Evolutionary conservation across 2,113 vertebrate species (phyloP).

Genomic region (Chloropsis hardwickii): DNA sequence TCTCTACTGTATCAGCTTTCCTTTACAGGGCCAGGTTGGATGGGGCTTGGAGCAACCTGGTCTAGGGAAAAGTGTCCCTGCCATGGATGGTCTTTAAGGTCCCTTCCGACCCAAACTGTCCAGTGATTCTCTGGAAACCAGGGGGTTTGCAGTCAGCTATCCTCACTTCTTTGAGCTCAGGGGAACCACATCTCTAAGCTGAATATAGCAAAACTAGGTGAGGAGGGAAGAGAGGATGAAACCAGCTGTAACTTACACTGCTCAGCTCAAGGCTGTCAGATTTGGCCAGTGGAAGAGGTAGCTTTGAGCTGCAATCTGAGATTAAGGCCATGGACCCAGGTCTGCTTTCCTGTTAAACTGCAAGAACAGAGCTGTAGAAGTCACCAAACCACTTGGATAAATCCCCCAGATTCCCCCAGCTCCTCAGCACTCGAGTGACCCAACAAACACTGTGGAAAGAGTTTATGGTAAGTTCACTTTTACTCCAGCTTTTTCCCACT

Average conservation of each 20-base stretch:
- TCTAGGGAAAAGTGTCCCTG: not conserved
- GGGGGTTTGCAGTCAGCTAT: not conserved
- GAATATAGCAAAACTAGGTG: not conserved
- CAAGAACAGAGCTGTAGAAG: not conserved
- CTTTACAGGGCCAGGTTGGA: not conserved
- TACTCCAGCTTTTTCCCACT: not conserved
- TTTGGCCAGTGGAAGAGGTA: slow-evolving; percentile 18
- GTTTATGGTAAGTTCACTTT: not conserved
- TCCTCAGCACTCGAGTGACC: not conserved
- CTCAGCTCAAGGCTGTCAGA: not conserved
- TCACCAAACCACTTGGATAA: not conserved
- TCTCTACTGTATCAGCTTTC: not conserved
- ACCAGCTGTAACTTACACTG: not conserved
- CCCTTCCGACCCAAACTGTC: not conserved
- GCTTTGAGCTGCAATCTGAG: not conserved
- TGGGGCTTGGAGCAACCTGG: not conserved
- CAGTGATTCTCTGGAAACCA: not conserved
- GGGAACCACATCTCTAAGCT: not conserved
- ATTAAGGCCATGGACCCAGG: not conserved
- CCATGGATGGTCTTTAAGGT: not conserved
- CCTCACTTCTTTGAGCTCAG: not conserved
- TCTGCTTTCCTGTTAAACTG: not conserved
- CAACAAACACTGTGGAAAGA: not conserved
- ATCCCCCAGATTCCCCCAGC: not conserved
- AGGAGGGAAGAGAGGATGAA: not conserved